Percentiles rank a stretch among this genome's conserved stretches.
Evolutionary conservation across 2,888 invertebrate species (phyloP).

Genomic region (Pandemis heparana): DNA sequence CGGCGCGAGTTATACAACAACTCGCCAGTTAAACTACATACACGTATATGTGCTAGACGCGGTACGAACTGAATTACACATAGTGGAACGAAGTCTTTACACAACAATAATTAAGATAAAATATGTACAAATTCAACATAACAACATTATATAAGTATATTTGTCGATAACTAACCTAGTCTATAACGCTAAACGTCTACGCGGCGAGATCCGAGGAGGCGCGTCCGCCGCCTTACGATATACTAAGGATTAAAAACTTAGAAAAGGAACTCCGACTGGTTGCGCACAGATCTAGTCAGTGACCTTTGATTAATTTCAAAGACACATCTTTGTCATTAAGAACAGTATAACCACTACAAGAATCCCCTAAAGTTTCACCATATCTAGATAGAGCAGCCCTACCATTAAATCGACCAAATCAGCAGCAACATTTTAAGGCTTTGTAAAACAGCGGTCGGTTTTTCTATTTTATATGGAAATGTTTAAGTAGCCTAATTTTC

Average conservation of each 20-base stretch:
- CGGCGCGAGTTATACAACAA: constrained; percentile 27
- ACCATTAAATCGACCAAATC: not conserved
- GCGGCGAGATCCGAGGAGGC: constrained; percentile 10
- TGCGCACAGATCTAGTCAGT: not conserved
- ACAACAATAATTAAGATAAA: constrained; percentile 76
- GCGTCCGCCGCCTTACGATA: constrained; percentile 2
- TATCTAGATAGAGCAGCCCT: not conserved
- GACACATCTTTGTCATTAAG: not conserved
- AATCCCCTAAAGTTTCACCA: not conserved
- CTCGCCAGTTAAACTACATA: constrained; percentile 26
- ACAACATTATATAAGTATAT: constrained; percentile 60
- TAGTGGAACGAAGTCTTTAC: constrained; percentile 63
- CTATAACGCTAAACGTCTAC: not conserved
- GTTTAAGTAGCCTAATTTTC: no score
- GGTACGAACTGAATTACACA: constrained; percentile 32
- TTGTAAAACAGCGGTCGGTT: not conserved
- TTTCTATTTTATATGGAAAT: not conserved
- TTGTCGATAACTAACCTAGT: constrained; percentile 50
- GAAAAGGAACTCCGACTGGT: not conserved
- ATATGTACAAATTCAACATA: constrained; percentile 73
- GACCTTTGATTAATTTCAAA: constrained; percentile 4
- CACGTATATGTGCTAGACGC: constrained; percentile 14
- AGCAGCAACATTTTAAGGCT: not conserved
- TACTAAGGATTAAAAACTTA: not conserved
- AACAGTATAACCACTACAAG: not conserved